Base-by-base conservation (phyloP, 2,797 vertebrate genomes). In the Chaetodon trifasciatus region DNA sequence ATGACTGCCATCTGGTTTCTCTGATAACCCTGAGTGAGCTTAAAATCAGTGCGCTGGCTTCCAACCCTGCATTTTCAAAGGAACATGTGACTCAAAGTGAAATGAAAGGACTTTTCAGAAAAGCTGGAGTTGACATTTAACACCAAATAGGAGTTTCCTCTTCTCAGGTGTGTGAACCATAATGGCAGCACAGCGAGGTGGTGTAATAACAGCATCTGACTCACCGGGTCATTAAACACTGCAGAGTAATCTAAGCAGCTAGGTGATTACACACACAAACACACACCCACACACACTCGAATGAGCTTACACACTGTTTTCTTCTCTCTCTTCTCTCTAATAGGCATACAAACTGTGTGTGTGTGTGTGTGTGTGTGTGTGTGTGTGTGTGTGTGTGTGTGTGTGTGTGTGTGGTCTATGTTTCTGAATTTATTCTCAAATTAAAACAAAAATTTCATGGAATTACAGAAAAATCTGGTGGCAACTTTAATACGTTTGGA, bases 181-280 rank as follows among this genome's bases (percentile, higher is more conserved):
- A 40, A 83, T 75, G 47, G 82, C 64, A 77, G 70, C 62, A 37
- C 64, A 70, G 65, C 35, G 37, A 62, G 56, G 67, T 9, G 44
- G 39, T 60, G 73, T 79, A 70, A 88, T 81, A 75, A 84, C 67
- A 84, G 68, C 76, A 40, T 68, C 61, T 79, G 78, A 84, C 77
- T 78, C 74, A 81, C 50, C 56, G 37, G 72, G 64, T 64, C 67
- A 86, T 85, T 75, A 74, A 71, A 78, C 57, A 65, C 49, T 53
- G 52, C 32, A 46, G 37, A 53, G 65, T 60, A 24, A 75, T 85
- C 65, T 44, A 63, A 65, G 75, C 23, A 49, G 60, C 37, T 17
- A 1, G 57, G 60, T 81, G 50, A 84, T 65, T 39, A 67, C 39
- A 76, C 64, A 78, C 69, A 76, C 66, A 72, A 4, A 53, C 57